These are phyloP conservation scores for Arnoldichthys spilopterus DNA, from an alignment of 2,797 vertebrate genomes.

Conservation along the genomic window DNA sequence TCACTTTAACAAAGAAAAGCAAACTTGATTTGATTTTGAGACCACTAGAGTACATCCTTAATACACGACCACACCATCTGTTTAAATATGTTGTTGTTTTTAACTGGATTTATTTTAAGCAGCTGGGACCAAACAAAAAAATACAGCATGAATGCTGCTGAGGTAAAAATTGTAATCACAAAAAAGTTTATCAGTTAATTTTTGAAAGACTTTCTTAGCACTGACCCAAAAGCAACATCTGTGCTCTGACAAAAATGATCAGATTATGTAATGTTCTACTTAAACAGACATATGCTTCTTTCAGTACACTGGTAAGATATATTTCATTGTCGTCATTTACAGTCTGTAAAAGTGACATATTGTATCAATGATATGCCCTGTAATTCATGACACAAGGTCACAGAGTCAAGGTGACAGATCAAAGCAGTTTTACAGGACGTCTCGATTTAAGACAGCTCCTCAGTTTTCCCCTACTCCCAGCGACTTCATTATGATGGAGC, in stretches of 20 bases:
- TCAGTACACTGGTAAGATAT: constrained; percentile 10
- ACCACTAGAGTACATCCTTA: too few relatives aligned
- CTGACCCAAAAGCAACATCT: background rate
- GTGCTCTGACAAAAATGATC: background rate
- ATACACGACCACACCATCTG: background rate
- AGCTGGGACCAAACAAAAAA: background rate
- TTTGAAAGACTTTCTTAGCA: background rate
- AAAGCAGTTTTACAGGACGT: constrained; percentile 49
- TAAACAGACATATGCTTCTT: constrained; percentile 19
- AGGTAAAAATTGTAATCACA: background rate
- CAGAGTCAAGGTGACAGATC: constrained; percentile 65
- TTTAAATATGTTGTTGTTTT: background rate
- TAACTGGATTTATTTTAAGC: background rate
- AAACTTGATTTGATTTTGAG: background rate
- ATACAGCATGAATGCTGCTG: background rate
- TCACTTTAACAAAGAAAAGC: too few relatives aligned
- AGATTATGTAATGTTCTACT: constrained; percentile 3
- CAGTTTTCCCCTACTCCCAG: constrained; percentile 69
- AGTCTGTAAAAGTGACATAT: constrained; percentile 18
- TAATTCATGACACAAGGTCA: constrained; percentile 39
- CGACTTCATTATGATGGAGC: constrained; percentile 74
- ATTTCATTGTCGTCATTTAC: constrained; percentile 13
- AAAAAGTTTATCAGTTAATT: background rate
- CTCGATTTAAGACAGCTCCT: constrained; percentile 74
- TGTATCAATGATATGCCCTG: constrained; percentile 16